Percentiles rank a stretch among this genome's conserved stretches.
phyloP scores from a whole-genome alignment of 1,140 invertebrate genomes.

The Plectrocnemia conspersa region DNA sequence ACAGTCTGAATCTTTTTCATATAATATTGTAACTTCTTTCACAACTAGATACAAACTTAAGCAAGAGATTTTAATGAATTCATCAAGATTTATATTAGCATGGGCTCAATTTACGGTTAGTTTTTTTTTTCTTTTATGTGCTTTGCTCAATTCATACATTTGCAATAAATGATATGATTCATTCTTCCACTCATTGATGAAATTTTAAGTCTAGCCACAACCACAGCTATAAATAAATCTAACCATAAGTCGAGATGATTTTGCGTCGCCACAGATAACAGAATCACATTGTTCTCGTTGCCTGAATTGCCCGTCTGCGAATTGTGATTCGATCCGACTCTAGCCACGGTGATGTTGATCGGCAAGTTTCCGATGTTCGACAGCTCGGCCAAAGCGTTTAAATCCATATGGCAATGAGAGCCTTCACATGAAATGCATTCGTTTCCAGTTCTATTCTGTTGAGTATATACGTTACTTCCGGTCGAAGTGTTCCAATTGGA shows the following conservation, averaged over 20 bases:
- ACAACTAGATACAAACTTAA: too few relatives aligned
- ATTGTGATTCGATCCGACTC: constrained; percentile 16
- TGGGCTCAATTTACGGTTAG: too few relatives aligned
- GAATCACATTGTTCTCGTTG: constrained; percentile 20
- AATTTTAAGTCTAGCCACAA: neutral
- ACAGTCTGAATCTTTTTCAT: too few relatives aligned
- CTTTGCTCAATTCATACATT: too few relatives aligned
- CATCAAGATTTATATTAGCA: too few relatives aligned
- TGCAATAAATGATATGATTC: too few relatives aligned
- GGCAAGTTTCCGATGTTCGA: constrained; percentile 15
- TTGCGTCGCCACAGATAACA: constrained; percentile 21
- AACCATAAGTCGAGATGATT: constrained; percentile 3
- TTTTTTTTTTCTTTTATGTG: too few relatives aligned
- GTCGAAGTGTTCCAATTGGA: constrained; percentile 4
- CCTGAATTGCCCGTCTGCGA: neutral
- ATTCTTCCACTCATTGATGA: too few relatives aligned
- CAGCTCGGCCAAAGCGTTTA: constrained; percentile 5
- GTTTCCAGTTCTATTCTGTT: neutral
- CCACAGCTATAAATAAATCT: neutral
- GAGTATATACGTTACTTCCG: neutral
- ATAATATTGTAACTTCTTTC: too few relatives aligned
- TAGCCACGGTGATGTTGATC: constrained; percentile 27
- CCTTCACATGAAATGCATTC: constrained; percentile 20
- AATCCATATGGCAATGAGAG: constrained; percentile 17
- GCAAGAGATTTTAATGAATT: too few relatives aligned